Percentiles rank a stretch among this genome's conserved stretches.
phyloP scores from a whole-genome alignment of 2,888 invertebrate genomes.

The Epistrophe eligans region DNA sequence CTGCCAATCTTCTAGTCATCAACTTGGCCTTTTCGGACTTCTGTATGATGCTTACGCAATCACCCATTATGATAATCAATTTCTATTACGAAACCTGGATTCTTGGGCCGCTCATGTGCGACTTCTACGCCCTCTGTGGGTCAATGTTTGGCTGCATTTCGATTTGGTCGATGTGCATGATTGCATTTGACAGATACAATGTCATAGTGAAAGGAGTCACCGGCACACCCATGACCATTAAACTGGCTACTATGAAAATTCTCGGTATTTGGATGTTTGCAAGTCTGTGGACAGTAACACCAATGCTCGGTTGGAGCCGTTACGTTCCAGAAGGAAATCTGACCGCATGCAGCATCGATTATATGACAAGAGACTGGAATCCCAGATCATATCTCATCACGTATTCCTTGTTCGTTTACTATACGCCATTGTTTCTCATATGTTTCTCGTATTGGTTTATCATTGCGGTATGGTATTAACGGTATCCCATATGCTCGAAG shows the following conservation, averaged over 20 bases:
- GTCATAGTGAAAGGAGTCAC: conserved; percentile 93
- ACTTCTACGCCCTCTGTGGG: conserved; percentile 86
- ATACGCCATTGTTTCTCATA: conserved; percentile 85
- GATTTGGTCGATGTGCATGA: conserved; percentile 96
- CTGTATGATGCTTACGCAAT: conserved; percentile 86
- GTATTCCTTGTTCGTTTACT: conserved; percentile 84
- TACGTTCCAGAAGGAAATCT: conserved; percentile 88
- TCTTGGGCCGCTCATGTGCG: conserved; percentile 86
- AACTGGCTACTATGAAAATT: conserved; percentile 84
- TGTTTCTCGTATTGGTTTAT: conserved; percentile 87
- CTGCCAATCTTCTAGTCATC: conserved; percentile 87
- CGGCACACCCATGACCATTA: conserved; percentile 85
- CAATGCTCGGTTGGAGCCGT: conserved; percentile 86
- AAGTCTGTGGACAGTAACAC: conserved; percentile 85
- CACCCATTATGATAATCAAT: conserved; percentile 86
- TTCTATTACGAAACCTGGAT: conserved; percentile 87
- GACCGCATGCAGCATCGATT: conserved; percentile 86
- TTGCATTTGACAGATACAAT: conserved; percentile 95
- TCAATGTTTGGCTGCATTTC: conserved; percentile 93
- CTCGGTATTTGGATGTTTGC: conserved; percentile 85
- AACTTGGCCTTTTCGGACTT: conserved; percentile 87
- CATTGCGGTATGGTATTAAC: conserved; percentile 82
- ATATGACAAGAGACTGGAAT: conserved; percentile 84
- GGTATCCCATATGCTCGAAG: neutral
- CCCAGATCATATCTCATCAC: conserved; percentile 85